A percentile compares a stretch with the other conserved stretches of the same genome.
phyloP scores from a whole-genome alignment of 2,888 invertebrate genomes.

The Perizoma affinitatum region DNA sequence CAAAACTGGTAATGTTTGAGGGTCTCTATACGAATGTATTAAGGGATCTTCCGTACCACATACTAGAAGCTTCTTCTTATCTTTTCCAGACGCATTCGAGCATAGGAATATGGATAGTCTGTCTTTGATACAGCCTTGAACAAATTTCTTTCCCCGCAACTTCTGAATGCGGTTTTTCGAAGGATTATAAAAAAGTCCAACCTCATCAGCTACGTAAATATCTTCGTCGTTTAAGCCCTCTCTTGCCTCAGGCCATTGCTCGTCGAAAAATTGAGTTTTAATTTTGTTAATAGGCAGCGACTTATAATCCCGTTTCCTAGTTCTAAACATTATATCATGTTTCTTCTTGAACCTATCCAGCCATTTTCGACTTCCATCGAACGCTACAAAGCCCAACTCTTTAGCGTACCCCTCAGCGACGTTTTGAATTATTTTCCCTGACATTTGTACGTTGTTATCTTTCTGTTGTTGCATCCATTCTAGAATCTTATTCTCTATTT shows the following conservation, averaged over 20 bases:
- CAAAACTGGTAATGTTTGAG: conserved; percentile 51
- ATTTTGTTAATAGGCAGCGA: conserved; percentile 50
- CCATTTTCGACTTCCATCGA: conserved; percentile 60
- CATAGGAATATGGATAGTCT: conserved; percentile 55
- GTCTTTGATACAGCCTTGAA: conserved; percentile 55
- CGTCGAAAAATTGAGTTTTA: conserved; percentile 57
- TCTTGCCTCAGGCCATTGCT: conserved; percentile 54
- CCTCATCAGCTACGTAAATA: conserved; percentile 57
- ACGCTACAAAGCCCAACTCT: conserved; percentile 53
- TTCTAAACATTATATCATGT: conserved; percentile 44
- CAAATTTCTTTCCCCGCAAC: conserved; percentile 51
- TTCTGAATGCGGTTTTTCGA: conserved; percentile 58
- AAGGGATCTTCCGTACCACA: conserved; percentile 57
- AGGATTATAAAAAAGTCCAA: conserved; percentile 55
- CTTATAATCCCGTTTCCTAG: conserved; percentile 43
- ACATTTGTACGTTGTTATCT: conserved; percentile 45
- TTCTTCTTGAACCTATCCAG: conserved; percentile 56
- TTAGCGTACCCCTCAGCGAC: conserved; percentile 52
- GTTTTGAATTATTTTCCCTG: conserved; percentile 55
- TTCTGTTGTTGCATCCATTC: conserved; percentile 52
- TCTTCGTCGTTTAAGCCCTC: conserved; percentile 51
- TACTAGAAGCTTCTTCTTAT: conserved; percentile 54
- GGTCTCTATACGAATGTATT: conserved; percentile 48
- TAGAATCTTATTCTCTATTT: conserved; percentile 47
- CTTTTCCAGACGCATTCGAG: conserved; percentile 52